phyloP scores from a whole-genome alignment of 2,797 vertebrate species.

The Enteromius thamalakanensis region DNA sequence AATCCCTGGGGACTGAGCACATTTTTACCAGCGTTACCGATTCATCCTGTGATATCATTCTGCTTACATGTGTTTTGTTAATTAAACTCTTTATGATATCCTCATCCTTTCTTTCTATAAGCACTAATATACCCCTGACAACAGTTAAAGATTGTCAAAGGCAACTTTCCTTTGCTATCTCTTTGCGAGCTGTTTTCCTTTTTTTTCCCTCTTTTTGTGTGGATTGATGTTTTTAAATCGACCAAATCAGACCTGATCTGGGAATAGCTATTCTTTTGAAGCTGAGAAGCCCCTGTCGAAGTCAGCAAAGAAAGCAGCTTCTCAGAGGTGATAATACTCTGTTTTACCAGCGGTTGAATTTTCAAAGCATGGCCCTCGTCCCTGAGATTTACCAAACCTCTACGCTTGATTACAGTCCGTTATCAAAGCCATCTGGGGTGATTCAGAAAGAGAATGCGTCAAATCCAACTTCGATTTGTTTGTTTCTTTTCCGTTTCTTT shows the following conservation, averaged over 20 bases:
- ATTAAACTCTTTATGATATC: constrained; percentile 66
- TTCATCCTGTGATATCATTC: constrained; percentile 72
- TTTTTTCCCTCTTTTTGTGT: constrained; percentile 40
- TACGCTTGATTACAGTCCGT: constrained; percentile 77
- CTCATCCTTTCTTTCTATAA: constrained; percentile 61
- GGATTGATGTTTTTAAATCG: constrained; percentile 76
- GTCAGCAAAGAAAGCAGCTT: constrained; percentile 70
- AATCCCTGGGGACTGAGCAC: constrained; percentile 71
- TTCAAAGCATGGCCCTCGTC: constrained; percentile 66
- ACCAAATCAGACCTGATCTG: constrained; percentile 75
- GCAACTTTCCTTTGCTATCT: constrained; percentile 64
- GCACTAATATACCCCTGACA: constrained; percentile 65
- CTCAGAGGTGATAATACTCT: constrained; percentile 76
- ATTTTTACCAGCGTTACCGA: constrained; percentile 77
- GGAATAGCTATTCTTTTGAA: constrained; percentile 79
- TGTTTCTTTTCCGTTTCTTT: constrained; percentile 73
- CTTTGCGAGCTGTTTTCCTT: constrained; percentile 51
- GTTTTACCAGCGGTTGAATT: constrained; percentile 73
- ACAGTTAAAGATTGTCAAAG: constrained; percentile 61
- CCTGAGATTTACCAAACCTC: constrained; percentile 50
- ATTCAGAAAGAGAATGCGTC: constrained; percentile 68
- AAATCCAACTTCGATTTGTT: constrained; percentile 78
- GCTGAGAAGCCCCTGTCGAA: constrained; percentile 74
- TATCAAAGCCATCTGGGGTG: constrained; percentile 70
- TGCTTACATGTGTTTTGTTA: constrained; percentile 65